A percentile compares a stretch with the other conserved stretches of the same genome.
Evolutionary conservation across 1,140 invertebrate species (phyloP).

Genomic region (Eriocheir sinensis): DNA sequence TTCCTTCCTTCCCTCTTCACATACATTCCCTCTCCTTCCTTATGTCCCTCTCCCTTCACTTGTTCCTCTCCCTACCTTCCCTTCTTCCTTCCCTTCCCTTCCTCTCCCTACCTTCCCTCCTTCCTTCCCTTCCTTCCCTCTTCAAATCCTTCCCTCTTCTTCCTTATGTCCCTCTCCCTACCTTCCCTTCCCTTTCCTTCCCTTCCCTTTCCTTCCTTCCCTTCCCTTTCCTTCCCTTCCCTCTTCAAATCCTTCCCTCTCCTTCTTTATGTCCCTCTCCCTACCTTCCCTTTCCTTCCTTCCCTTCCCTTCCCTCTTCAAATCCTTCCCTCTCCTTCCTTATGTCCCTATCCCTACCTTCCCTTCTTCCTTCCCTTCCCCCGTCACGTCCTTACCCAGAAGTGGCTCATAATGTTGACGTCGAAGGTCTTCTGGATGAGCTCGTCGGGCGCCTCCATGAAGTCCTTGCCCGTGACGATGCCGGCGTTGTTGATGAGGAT

Average conservation of each 20-base stretch:
- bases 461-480: slow-evolving; percentile 93
- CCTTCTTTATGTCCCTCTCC: slow-evolving; percentile 2
- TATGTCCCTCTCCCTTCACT: background rate
- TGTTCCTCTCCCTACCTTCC: background rate
- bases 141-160: background rate
- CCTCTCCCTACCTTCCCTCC: too few species aligned
- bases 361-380: slow-evolving; percentile 1
- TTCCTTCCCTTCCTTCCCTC: background rate
- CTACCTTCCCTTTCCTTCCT: background rate
- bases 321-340: background rate
- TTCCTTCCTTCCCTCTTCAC: background rate
- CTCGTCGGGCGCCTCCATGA: slow-evolving; percentile 92
- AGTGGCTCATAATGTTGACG: slow-evolving; percentile 83
- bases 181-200: too few species aligned
- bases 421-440: slow-evolving; percentile 86
- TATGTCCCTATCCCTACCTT: background rate
- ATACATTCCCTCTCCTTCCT: too few species aligned
- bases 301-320: background rate
- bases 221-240: background rate
- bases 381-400: slow-evolving; percentile 65
- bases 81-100: too few species aligned
- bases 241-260: background rate
- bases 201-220: background rate
- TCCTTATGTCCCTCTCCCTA: background rate
- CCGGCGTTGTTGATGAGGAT: slow-evolving; percentile 97